These are phyloP conservation scores for Stigmatopora argus DNA, from an alignment of 2,113 vertebrate species.

Conservation along the genomic window DNA sequence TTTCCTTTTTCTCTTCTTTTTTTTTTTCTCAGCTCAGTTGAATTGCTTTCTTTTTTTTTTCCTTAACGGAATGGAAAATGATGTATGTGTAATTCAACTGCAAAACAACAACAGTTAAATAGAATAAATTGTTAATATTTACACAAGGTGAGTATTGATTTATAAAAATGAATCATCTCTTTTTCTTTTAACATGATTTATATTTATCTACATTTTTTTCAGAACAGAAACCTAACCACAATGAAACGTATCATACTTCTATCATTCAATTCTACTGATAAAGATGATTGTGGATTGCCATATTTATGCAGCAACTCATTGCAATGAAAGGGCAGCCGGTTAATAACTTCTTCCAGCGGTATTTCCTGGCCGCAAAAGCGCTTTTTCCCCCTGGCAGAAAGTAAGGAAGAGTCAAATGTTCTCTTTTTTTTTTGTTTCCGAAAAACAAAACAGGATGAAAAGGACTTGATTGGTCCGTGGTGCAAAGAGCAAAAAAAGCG, in stretches of 20 bases:
- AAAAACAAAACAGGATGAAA: slow-evolving; percentile 34
- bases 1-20: slow-evolving; percentile 31
- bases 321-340: slow-evolving; percentile 52
- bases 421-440: slow-evolving; percentile 19
- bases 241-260: slow-evolving; percentile 70
- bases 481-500: slow-evolving; percentile 43
- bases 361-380: slow-evolving; percentile 39
- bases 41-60: slow-evolving; percentile 50
- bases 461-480: slow-evolving; percentile 48
- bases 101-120: slow-evolving; percentile 76
- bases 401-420: slow-evolving; percentile 42
- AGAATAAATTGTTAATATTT: slow-evolving; percentile 74
- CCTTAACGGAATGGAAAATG: slow-evolving; percentile 50
- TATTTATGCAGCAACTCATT: slow-evolving; percentile 67
- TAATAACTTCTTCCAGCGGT: slow-evolving; percentile 43
- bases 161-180: slow-evolving; percentile 70
- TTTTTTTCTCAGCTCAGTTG: slow-evolving; percentile 47
- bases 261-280: slow-evolving; percentile 68
- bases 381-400: slow-evolving; percentile 45
- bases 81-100: slow-evolving; percentile 70
- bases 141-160: slow-evolving; percentile 72
- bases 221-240: slow-evolving; percentile 71
- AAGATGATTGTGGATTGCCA: slow-evolving; percentile 67
- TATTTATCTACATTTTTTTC: slow-evolving; percentile 70
- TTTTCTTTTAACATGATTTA: slow-evolving; percentile 72